Base-by-base conservation (phyloP, 1,140 invertebrate species). In the Drosophila athabasca region DNA sequence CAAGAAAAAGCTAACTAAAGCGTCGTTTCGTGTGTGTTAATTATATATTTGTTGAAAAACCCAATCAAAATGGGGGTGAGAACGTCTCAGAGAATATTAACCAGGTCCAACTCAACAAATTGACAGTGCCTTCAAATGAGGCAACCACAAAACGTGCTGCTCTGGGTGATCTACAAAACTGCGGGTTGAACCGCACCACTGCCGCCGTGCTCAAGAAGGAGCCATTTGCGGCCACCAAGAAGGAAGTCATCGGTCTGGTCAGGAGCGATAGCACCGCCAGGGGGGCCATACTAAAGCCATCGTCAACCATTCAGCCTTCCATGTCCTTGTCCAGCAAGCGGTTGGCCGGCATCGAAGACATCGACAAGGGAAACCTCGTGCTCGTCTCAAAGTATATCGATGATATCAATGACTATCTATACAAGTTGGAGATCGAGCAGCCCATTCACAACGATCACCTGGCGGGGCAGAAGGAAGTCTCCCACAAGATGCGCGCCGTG, bases 401-500 rank as follows among this genome's bases (percentile, higher is more conserved):
- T 69, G 96, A 97, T 65, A 97, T 98, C 81, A 97, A 96, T 77
- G 84, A 92, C 8, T 97, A 97, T 89, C 92, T 97, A 65, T 93
- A 93, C 71, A 76, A 92, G 15, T 84, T 97, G 67, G 96, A 97
- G 92, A 92, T 71, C 35, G 92, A 94, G 49, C 94, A 92, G 90
- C 90, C 93, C 13, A 93, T 96, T 9, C 71, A 82, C 5, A 80
- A 92, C 41, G 92, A 94, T 75, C 96, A 94, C 88, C 91, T 97
- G 58, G 91, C 93, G 39, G 93, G 92, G 2, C 94, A 96, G 77
- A 79, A 92, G 62, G 91, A 92, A 50, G 90, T 92, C 13, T 96
- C 95, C 15, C 93, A 95, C 0, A 95, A 95, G 84, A 99, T 99
- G 97, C 94, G 98, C 65, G 93, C 95, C 6, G 95, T 98, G 41